Evolutionary conservation across 2,888 invertebrate genomes (phyloP).

Genomic region (Liodrosophila aerea): DNA sequence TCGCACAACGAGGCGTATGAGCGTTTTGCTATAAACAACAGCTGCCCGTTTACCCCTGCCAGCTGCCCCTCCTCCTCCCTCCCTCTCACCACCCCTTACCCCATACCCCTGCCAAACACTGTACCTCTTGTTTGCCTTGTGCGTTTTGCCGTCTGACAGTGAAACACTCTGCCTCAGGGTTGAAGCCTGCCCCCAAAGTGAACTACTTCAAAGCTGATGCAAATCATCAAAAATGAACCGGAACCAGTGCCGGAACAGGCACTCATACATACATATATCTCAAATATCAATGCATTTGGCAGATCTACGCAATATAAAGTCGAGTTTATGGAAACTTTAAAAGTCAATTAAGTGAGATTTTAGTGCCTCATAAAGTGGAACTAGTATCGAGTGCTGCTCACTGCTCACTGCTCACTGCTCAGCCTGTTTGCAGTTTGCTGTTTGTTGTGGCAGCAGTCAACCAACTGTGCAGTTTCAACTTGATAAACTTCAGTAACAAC

Average conservation of each 20-base stretch:
- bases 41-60: slow-evolving; percentile 47
- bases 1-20: slow-evolving; percentile 73
- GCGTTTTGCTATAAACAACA: slow-evolving; percentile 67
- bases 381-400: not conserved
- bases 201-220: slow-evolving; percentile 14
- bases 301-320: too few species aligned
- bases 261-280: too few species aligned
- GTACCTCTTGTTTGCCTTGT: slow-evolving; percentile 41
- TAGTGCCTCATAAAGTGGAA: not conserved
- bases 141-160: slow-evolving; percentile 38
- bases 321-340: too few species aligned
- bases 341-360: too few species aligned
- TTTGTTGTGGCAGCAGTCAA: slow-evolving; percentile 56
- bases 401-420: slow-evolving; percentile 4
- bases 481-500: slow-evolving; percentile 53
- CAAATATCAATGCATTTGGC: too few species aligned
- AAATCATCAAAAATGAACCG: too few species aligned
- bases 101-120: slow-evolving; percentile 3
- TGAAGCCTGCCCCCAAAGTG: slow-evolving; percentile 28
- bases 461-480: slow-evolving; percentile 67
- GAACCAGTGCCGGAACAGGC: not conserved
- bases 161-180: slow-evolving; percentile 45
- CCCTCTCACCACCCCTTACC: not conserved
- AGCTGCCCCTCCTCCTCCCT: slow-evolving; percentile 1
- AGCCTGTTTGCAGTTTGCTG: too few species aligned